phyloP scores from a whole-genome alignment of 1,140 invertebrate genomes.

The Globodera ellingtonae region DNA sequence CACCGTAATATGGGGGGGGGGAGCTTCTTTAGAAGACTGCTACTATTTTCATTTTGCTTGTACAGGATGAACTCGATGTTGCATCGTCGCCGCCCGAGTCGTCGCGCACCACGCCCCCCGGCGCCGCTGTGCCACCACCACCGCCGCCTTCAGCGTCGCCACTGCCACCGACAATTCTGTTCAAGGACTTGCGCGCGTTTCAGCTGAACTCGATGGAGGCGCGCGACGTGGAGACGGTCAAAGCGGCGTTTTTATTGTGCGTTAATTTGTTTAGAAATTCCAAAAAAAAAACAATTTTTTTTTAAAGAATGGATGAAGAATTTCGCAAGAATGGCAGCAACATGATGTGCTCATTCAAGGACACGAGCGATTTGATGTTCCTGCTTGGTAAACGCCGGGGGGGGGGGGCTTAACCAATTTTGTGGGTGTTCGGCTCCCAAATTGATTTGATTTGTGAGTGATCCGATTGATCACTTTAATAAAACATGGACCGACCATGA shows the following conservation, averaged over 20 bases:
- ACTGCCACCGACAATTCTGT: neutral
- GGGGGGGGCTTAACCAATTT: too few species aligned
- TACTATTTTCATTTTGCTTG: neutral
- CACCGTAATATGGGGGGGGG: too few species aligned
- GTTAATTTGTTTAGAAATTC: neutral
- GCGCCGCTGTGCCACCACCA: neutral
- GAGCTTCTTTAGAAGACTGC: neutral
- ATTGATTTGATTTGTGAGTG: too few species aligned
- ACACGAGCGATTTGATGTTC: slow-evolving; percentile 58
- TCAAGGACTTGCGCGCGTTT: slow-evolving; percentile 22
- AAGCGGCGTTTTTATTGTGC: neutral
- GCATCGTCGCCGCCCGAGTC: neutral
- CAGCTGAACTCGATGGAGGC: slow-evolving; percentile 33
- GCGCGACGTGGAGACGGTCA: slow-evolving; percentile 31
- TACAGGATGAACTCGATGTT: neutral
- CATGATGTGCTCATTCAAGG: slow-evolving; percentile 17
- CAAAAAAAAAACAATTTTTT: neutral
- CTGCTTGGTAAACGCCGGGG: slow-evolving; percentile 40
- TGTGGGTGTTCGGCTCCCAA: too few species aligned
- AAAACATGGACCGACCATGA: too few species aligned
- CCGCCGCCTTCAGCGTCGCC: neutral
- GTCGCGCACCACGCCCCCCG: neutral
- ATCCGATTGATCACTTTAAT: too few species aligned
- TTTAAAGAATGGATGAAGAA: slow-evolving; percentile 23
- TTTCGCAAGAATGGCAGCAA: slow-evolving; percentile 20